A percentile compares a stretch with the other conserved stretches of the same genome.
phyloP scores from a whole-genome alignment of 1,140 invertebrate species.

The Gonioctena quinquepunctata region DNA sequence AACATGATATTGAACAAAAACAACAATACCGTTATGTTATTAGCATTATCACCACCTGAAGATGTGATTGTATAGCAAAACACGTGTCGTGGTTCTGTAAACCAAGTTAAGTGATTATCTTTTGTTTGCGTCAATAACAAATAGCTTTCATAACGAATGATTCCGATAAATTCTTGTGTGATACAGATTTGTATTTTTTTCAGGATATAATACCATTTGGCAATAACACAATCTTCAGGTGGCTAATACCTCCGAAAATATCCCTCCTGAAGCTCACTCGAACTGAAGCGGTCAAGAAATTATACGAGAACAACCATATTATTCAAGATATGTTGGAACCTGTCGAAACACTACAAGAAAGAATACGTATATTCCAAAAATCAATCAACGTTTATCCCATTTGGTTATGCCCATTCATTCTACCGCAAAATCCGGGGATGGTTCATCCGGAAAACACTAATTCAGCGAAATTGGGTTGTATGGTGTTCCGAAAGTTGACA shows the following conservation, averaged over 20 bases:
- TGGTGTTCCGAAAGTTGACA: conserved; percentile 69
- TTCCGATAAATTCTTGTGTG: too few relatives aligned
- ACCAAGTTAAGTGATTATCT: too few relatives aligned
- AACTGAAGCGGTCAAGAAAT: conserved; percentile 69
- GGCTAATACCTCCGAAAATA: conserved; percentile 83
- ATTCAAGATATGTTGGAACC: conserved; percentile 86
- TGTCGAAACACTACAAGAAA: conserved; percentile 63
- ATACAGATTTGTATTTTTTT: too few relatives aligned
- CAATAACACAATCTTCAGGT: conserved; percentile 78
- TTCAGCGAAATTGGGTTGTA: conserved; percentile 74
- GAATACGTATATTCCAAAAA: conserved; percentile 70
- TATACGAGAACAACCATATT: conserved; percentile 81
- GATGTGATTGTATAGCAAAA: too few relatives aligned
- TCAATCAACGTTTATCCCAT: conserved; percentile 79
- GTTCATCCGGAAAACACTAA: conserved; percentile 60
- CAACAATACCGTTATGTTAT: too few relatives aligned
- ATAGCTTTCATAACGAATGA: too few relatives aligned
- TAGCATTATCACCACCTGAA: too few relatives aligned
- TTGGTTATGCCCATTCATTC: conserved; percentile 82
- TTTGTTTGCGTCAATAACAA: too few relatives aligned
- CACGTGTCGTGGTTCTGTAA: too few relatives aligned
- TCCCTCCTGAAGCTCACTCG: conserved; percentile 83
- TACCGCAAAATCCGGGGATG: conserved; percentile 73
- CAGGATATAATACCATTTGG: conserved; percentile 86
- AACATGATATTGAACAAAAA: too few relatives aligned